Evolutionary conservation across 2,888 invertebrate species (phyloP).

Genomic region (Clanis bilineata): DNA sequence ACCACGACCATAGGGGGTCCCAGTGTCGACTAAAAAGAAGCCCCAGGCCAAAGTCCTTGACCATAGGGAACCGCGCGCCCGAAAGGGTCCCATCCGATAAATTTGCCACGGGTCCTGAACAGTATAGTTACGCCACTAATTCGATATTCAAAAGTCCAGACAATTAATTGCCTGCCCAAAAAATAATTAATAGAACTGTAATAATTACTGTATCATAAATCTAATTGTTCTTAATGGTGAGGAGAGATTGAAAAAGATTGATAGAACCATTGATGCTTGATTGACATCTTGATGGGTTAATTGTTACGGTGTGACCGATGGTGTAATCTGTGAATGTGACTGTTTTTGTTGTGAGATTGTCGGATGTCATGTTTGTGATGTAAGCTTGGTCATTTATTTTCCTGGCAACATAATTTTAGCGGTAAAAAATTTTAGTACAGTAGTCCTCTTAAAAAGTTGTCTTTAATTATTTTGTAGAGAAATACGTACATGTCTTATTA

Average conservation of each 20-base stretch:
- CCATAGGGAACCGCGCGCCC: too few relatives aligned
- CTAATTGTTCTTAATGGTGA: constrained; percentile 1
- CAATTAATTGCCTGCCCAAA: background rate
- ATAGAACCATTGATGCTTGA: constrained; percentile 11
- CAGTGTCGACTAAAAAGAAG: too few relatives aligned
- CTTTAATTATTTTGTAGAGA: too few relatives aligned
- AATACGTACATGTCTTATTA: too few relatives aligned
- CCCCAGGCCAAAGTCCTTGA: too few relatives aligned
- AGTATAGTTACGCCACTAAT: too few relatives aligned
- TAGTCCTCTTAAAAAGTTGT: too few relatives aligned
- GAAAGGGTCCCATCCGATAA: too few relatives aligned
- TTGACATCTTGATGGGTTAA: constrained; percentile 22
- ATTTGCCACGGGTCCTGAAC: too few relatives aligned
- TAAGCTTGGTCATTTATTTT: background rate
- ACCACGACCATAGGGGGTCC: too few relatives aligned
- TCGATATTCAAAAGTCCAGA: background rate
- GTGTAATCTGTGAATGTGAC: background rate
- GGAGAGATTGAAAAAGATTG: constrained; percentile 5
- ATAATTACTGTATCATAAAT: background rate
- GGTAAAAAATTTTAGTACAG: too few relatives aligned
- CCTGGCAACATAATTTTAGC: too few relatives aligned
- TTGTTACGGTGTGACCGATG: constrained; percentile 9
- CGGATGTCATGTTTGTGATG: background rate
- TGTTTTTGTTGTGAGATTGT: background rate
- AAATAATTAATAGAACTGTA: background rate